Base-by-base conservation (phyloP, 2,888 invertebrate species). In the Trichopria drosophilae region DNA sequence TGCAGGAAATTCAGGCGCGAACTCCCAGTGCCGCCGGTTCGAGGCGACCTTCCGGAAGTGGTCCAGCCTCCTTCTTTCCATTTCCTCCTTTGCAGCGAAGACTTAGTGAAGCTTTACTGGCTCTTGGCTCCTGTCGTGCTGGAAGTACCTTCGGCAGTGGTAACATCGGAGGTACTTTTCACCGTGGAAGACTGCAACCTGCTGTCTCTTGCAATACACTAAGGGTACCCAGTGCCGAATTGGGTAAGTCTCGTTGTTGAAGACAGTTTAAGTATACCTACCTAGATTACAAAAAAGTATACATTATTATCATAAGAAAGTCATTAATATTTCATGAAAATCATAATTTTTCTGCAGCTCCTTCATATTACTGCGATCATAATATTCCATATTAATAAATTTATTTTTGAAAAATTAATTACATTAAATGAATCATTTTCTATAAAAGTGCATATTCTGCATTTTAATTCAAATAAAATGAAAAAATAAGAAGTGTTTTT, bases 21-120 rank as follows among this genome's bases (percentile, higher is more conserved):
- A 88, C 88, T 2, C 89, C 88, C 3, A 88, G 88, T 54, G 86
- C 84, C 1, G 87, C 87, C 54, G 88, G 87, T 1, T 88, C 87
- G 0, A 78, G 88, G 43, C 77, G 88, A 37, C 88, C 87, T 0
- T 87, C 87, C 1, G 75, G 87, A 39, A 87, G 62, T 76, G 81
- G 57, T 67, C 65, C 66, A 19, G 51, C 61, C 45, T 69, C 72
- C 35, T 66, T 81, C 59, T 76, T 81, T 51, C 76, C 78, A 13
- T 78, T 79, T 58, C 79, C 81, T 22, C 76, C 77, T 10, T 66
- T 81, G 3, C 81, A 81, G 58, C 72, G 82, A 55, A 74, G 82
- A 20, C 73, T 83, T 24, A 82, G 82, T 31, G 83, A 83, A 62
- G 82, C 81, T 3, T 63, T 82, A 5, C 68, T 82, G 3, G 79